These are phyloP conservation scores for Goniozus legneri DNA, from an alignment of 1,140 invertebrate species.

Conservation along the genomic window DNA sequence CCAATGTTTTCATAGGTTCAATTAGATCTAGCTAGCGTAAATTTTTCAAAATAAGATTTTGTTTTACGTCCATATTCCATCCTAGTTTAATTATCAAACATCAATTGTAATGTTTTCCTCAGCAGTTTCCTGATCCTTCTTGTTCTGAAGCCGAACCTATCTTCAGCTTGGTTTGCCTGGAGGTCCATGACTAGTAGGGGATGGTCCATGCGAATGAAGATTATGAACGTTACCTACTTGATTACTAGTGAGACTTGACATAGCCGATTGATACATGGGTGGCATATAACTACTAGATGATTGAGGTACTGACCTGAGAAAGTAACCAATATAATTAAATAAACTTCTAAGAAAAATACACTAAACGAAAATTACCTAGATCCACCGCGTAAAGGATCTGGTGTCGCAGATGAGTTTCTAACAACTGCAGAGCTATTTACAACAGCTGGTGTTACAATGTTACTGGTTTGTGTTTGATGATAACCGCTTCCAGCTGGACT, in stretches of 20 bases:
- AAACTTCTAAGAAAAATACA: neutral
- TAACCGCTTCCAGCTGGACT: conserved; percentile 45
- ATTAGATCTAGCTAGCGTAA: too few species aligned
- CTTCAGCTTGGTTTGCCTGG: conserved; percentile 40
- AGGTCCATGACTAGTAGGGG: conserved; percentile 37
- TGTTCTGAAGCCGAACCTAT: conserved; percentile 19
- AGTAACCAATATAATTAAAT: too few species aligned
- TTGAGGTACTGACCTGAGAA: conserved; percentile 30
- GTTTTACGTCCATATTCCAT: too few species aligned
- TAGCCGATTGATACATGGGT: conserved; percentile 35
- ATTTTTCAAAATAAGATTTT: conserved; percentile 3
- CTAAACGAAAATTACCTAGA: conserved; percentile 44
- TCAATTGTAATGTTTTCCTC: too few species aligned
- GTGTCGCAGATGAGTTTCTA: conserved; percentile 50
- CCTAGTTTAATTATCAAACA: too few species aligned
- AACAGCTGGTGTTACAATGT: conserved; percentile 45
- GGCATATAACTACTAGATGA: conserved; percentile 37
- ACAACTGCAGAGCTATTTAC: conserved; percentile 46
- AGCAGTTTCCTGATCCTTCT: too few species aligned
- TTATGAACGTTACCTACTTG: conserved; percentile 40
- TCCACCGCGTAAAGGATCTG: conserved; percentile 46
- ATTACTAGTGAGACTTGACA: conserved; percentile 34
- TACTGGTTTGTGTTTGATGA: conserved; percentile 46
- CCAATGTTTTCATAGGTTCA: too few species aligned
- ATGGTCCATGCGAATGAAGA: conserved; percentile 37